These are phyloP conservation scores for Mythimna ferrago DNA, from an alignment of 2,888 invertebrate species.

Conservation along the genomic window DNA sequence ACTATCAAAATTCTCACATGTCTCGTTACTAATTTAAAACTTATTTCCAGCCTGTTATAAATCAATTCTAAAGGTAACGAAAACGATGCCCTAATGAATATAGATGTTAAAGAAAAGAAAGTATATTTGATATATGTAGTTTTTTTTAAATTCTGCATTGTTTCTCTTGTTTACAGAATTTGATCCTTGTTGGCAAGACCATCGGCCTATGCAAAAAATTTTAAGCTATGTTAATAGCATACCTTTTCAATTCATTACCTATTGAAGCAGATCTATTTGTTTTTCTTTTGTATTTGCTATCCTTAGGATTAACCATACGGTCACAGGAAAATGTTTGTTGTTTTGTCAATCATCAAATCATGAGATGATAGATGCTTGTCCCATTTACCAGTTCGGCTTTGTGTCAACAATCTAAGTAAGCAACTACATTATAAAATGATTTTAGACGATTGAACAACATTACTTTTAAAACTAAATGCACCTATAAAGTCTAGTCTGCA, in stretches of 20 bases:
- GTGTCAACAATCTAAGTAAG: constrained; percentile 22
- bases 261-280: not conserved
- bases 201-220: not conserved
- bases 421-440: constrained; percentile 15
- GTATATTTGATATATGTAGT: not conserved
- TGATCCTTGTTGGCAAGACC: not conserved
- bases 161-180: not conserved
- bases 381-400: constrained; percentile 7
- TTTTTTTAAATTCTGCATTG: not conserved
- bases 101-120: not conserved
- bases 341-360: not conserved
- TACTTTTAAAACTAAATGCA: constrained; percentile 54
- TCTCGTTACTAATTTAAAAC: not conserved
- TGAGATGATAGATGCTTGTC: constrained; percentile 1
- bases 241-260: not conserved
- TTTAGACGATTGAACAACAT: constrained; percentile 4
- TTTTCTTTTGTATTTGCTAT: not conserved
- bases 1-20: constrained; percentile 33
- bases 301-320: constrained; percentile 15
- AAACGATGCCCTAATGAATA: not conserved
- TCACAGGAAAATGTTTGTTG: not conserved
- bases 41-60: not conserved
- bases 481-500: constrained; percentile 44
- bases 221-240: not conserved
- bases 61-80: constrained; percentile 10